These are phyloP conservation scores for Amphipoea oculea DNA, from an alignment of 2,888 invertebrate genomes.

Conservation along the genomic window DNA sequence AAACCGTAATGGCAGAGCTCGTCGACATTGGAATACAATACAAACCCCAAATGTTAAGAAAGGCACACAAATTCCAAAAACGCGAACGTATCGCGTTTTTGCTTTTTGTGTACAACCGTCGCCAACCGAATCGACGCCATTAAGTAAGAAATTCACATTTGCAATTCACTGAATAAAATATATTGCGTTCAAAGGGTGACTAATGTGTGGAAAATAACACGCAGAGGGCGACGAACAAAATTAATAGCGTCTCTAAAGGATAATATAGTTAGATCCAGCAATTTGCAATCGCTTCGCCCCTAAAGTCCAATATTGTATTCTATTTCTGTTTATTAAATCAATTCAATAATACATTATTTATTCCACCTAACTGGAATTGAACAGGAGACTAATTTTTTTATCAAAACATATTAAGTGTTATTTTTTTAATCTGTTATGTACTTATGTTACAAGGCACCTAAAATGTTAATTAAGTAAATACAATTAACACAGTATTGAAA, in stretches of 20 bases:
- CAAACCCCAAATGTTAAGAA: background rate
- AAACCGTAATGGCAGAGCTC: background rate
- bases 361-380: background rate
- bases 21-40: slow-evolving; percentile 29
- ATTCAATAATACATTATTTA: background rate
- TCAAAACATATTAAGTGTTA: background rate
- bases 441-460: background rate
- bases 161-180: slow-evolving; percentile 26
- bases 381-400: too few species aligned
- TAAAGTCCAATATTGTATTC: background rate
- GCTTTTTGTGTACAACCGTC: slow-evolving; percentile 12
- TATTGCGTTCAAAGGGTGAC: slow-evolving; percentile 6
- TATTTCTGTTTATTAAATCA: background rate
- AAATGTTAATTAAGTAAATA: background rate
- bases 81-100: slow-evolving; percentile 1
- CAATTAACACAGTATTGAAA: background rate
- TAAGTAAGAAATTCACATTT: slow-evolving; percentile 22
- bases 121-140: background rate
- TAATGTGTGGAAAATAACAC: slow-evolving; percentile 10
- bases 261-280: background rate
- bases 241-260: slow-evolving; percentile 14
- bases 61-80: slow-evolving; percentile 21
- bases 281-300: background rate
- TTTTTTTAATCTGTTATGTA: background rate
- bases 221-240: slow-evolving; percentile 17